These are phyloP conservation scores for Onychomys leucogaster DNA, from an alignment of 2,797 vertebrate species.

Conservation along the genomic window DNA sequence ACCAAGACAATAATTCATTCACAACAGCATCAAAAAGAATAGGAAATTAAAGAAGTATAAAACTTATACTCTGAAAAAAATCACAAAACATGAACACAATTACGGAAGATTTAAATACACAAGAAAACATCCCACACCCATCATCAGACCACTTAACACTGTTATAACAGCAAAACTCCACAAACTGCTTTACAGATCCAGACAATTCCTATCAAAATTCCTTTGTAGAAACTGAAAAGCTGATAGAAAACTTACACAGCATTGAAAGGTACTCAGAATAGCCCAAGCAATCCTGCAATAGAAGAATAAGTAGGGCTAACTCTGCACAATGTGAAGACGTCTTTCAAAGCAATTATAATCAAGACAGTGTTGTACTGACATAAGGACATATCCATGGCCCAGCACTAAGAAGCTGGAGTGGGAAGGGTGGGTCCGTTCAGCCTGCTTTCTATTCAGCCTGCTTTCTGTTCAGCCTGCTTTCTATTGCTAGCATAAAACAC, in stretches of 20 bases:
- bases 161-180: neutral
- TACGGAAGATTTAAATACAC: neutral
- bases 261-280: neutral
- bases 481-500: neutral
- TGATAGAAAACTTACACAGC: neutral
- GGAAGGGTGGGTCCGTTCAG: neutral
- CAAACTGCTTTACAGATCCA: neutral
- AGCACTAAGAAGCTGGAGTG: neutral
- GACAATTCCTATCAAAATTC: neutral
- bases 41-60: neutral
- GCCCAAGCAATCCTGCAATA: neutral
- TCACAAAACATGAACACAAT: neutral
- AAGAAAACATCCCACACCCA: neutral
- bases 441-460: neutral
- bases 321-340: neutral
- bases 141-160: neutral
- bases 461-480: too few species aligned
- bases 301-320: neutral
- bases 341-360: neutral
- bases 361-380: neutral
- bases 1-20: neutral
- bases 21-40: conserved; percentile 20
- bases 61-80: neutral
- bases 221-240: neutral
- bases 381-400: neutral